Percentiles rank a stretch among this genome's conserved stretches.
Conservation (phyloP, 2,888 invertebrate genomes). For the Sesamia inferens region DNA sequence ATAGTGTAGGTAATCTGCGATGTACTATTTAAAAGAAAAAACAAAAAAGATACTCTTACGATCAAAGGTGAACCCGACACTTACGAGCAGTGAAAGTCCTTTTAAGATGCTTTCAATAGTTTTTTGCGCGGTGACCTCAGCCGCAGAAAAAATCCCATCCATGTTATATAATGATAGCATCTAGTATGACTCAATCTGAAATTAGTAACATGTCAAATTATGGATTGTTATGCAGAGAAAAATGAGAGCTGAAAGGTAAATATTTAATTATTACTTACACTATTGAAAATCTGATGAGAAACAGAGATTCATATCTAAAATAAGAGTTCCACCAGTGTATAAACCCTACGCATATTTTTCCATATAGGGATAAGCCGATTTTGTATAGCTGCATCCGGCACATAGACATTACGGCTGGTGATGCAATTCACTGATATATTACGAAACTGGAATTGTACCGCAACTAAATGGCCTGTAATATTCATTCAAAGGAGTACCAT, state of each 20-base stretch:
- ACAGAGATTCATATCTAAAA: constrained; percentile 2
- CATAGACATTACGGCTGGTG: constrained; percentile 70
- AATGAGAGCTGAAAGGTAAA: constrained; percentile 1
- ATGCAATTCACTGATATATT: constrained; percentile 69
- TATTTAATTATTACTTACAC: neutral
- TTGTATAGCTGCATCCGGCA: constrained; percentile 77
- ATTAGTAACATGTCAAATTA: constrained; percentile 14
- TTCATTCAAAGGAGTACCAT: constrained; percentile 5
- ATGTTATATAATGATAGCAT: constrained; percentile 18
- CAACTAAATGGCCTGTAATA: constrained; percentile 16
- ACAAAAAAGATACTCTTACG: constrained; percentile 8
- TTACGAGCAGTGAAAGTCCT: constrained; percentile 60
- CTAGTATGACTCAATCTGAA: constrained; percentile 37
- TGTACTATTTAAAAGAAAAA: too few relatives aligned
- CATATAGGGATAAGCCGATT: constrained; percentile 78
- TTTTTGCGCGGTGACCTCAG: constrained; percentile 51
- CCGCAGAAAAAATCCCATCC: constrained; percentile 38
- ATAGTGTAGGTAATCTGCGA: too few relatives aligned
- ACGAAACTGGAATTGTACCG: constrained; percentile 44
- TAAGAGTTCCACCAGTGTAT: constrained; percentile 8
- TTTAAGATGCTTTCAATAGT: constrained; percentile 35
- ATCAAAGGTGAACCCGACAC: constrained; percentile 30
- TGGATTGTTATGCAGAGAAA: neutral
- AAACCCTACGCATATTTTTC: constrained; percentile 68
- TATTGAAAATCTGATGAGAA: neutral